Base-by-base conservation (phyloP, 2,113 vertebrate genomes). In the Planiliza haematocheilus region DNA sequence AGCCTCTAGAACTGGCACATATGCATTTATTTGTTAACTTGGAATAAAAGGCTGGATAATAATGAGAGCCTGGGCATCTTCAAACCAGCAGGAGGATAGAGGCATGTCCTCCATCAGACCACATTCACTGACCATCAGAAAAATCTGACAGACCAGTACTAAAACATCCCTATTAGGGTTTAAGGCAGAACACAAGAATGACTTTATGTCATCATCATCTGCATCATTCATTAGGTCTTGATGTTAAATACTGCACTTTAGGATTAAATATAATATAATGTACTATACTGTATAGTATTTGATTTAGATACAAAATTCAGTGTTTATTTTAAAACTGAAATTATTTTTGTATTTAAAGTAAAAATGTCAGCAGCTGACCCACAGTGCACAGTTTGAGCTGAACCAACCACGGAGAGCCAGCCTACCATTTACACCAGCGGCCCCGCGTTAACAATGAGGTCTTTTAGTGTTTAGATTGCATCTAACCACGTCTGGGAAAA, bases 401-500 rank as follows among this genome's bases (percentile, higher is more conserved):
- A 63, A 68, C 10, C 38, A 66, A 36, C 49, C 58, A 2, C 72
- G 66, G 13, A 61, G 50, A 70, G 9, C 11, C 51, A 41, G 46
- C 10, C 46, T 10, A 2, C 8, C 74, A 24, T 16, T 42, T 37
- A 4, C 64, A 66, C 37, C 17, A 49, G 43, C 5, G 67, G 65
- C 58, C 67, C 56, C 6, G 6, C 41, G 49, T 55, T 70, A 74
- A 91, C 90, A 91, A 89, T 82, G 80, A 60, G 50, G 9, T 37
- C 86, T 91, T 30, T 88, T 84, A 85, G 37, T 65, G 67, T 82
- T 80, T 63, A 70, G 93, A 92, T 93, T 83, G 70, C 67, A 91
- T 92, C 91, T 81, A 51, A 81, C 76, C 73, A 73, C 72, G 85
- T 88, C 86, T 91, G 88, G 88, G 74, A 84, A 90, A 91, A 66